Base-by-base conservation (phyloP, 2,888 invertebrate genomes). In the Acronicta aceris region DNA sequence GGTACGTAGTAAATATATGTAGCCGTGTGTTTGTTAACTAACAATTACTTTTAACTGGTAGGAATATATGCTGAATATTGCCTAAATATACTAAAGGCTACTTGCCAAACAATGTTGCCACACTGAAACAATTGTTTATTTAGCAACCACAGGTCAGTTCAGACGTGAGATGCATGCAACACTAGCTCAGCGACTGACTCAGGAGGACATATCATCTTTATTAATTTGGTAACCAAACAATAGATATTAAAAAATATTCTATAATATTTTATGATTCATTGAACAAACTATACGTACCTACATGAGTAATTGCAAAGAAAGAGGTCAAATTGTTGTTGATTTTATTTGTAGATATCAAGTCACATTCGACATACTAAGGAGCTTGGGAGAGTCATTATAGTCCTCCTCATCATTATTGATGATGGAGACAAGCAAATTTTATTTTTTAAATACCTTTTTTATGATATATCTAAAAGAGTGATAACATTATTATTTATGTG, bases 61-160 rank as follows among this genome's bases (percentile, higher is more conserved):
- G 33, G 12, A 33, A 33, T 33, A 12, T 47, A 48, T 50, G 36
- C 54, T 36, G 41, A 70, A 57, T 64, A 64, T 74, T 70, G 38
- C 75, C 71, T 36, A 74, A 74, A 75, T 42, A 60, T 63, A 47
- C 25, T 48, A 56, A 59, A 76, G 60, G 65, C 27, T 38, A 59
- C 53, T 65, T 64, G 52, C 61, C 51, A 56, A 75, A 65, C 46
- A 46, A 50, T 71, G 74, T 84, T 86, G 79, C 81, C 67, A 76
- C 81, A 71, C 53, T 63, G 68, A 81, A 79, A 84, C 84, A 84
- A 86, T 86, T 73, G 82, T 73, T 71, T 70, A 65, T 87, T 82
- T 81, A 70, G 84, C 79, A 86, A 84, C 69, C 54, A 49, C 74
- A 64, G 84, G 80, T 79, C 82, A 81, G 71, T 72, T 46, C 41